Evolutionary conservation across 2,113 vertebrate genomes (phyloP).

Genomic region (Thalassarche chlororhynchos): DNA sequence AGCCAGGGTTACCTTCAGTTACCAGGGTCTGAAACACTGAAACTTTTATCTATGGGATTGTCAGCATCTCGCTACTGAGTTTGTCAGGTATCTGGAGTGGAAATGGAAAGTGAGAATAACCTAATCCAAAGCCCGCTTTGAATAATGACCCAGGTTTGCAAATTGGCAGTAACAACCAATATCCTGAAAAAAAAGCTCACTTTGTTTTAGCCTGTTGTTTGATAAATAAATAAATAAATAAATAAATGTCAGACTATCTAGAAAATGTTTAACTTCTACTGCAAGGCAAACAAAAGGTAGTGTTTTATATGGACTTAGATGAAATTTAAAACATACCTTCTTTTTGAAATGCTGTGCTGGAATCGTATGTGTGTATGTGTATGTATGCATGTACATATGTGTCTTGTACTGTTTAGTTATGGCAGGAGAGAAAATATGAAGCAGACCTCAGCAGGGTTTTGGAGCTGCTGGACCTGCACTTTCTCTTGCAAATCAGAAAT

Average conservation of each 20-base stretch:
- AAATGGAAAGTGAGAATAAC: background rate
- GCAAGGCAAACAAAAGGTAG: background rate
- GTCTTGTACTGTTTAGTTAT: background rate
- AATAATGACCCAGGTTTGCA: background rate
- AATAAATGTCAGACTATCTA: background rate
- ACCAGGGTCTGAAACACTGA: background rate
- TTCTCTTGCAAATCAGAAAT: background rate
- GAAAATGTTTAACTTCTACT: background rate
- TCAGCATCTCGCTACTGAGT: background rate
- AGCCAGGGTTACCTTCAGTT: background rate
- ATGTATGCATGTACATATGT: too few relatives aligned
- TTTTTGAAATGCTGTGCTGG: background rate
- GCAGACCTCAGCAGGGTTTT: background rate
- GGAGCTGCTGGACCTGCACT: background rate
- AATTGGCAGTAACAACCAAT: background rate
- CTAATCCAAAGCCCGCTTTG: background rate
- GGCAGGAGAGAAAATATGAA: background rate
- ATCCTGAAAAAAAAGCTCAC: rapidly evolving
- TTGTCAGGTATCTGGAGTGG: background rate
- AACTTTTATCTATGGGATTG: background rate
- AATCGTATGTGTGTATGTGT: rapidly evolving
- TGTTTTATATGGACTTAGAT: background rate
- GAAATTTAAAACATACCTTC: background rate
- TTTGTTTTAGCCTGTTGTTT: background rate
- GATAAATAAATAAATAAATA: background rate